These are phyloP conservation scores for Delia radicum DNA, from an alignment of 1,140 invertebrate genomes.

Conservation along the genomic window DNA sequence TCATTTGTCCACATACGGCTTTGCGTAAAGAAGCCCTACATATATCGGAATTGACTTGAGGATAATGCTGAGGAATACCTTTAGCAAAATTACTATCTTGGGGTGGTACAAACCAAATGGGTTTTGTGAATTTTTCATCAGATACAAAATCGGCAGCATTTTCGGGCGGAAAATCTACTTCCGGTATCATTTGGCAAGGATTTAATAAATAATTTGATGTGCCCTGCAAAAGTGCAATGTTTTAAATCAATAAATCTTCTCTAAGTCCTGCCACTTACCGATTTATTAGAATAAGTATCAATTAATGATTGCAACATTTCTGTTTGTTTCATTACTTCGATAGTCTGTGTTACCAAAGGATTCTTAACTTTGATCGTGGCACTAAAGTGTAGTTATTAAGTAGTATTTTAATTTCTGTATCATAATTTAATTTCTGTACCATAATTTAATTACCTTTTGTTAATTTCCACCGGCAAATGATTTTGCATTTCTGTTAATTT, in stretches of 20 bases:
- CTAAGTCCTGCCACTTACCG: conserved; percentile 40
- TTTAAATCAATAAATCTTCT: background rate
- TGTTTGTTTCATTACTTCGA: conserved; percentile 55
- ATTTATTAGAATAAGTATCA: conserved; percentile 53
- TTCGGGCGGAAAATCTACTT: conserved; percentile 52
- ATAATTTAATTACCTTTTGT: too few species aligned
- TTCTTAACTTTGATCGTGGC: conserved; percentile 41
- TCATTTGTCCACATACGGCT: conserved; percentile 47
- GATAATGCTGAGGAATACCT: conserved; percentile 42
- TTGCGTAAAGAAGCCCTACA: conserved; percentile 43
- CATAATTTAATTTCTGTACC: background rate
- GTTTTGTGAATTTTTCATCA: conserved; percentile 50
- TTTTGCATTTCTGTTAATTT: conserved; percentile 26
- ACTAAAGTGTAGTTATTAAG: conserved; percentile 5
- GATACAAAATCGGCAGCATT: conserved; percentile 48
- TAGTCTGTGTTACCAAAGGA: conserved; percentile 50
- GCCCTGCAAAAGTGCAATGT: conserved; percentile 36
- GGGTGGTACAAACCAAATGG: conserved; percentile 52
- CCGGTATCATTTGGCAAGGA: conserved; percentile 54
- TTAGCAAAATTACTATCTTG: conserved; percentile 42
- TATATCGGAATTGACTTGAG: conserved; percentile 37
- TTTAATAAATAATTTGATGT: conserved; percentile 49
- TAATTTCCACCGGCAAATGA: background rate
- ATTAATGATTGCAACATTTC: conserved; percentile 52
- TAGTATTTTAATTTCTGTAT: background rate